These are phyloP conservation scores for Eutrigla gurnardus DNA, from an alignment of 2,797 vertebrate genomes.

Conservation along the genomic window DNA sequence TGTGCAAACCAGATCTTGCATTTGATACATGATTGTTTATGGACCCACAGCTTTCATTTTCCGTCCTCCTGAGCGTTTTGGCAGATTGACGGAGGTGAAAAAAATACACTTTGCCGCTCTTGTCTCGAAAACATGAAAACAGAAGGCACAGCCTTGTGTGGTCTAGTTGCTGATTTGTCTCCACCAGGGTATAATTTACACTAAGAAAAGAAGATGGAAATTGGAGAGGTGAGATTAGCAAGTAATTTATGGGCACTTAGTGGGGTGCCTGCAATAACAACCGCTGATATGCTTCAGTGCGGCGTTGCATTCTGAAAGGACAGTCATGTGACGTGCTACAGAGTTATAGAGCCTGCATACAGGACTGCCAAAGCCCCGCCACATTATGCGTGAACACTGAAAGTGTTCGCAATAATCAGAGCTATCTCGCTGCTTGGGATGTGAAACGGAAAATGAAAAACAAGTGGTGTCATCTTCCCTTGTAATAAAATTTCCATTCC, in stretches of 20 bases:
- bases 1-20: conserved; percentile 75
- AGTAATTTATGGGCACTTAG: conserved; percentile 78
- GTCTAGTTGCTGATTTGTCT: conserved; percentile 73
- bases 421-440: conserved; percentile 78
- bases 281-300: conserved; percentile 62
- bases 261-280: conserved; percentile 69
- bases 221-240: conserved; percentile 75
- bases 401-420: conserved; percentile 72
- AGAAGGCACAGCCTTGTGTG: conserved; percentile 69
- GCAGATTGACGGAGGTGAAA: conserved; percentile 71
- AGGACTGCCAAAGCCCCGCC: conserved; percentile 58
- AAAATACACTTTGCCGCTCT: conserved; percentile 68
- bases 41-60: conserved; percentile 65
- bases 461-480: conserved; percentile 83
- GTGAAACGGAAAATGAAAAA: conserved; percentile 83
- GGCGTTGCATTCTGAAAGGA: conserved; percentile 54
- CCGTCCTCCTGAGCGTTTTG: conserved; percentile 63
- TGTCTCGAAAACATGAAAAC: conserved; percentile 70
- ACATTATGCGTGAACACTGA: conserved; percentile 73
- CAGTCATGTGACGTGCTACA: conserved; percentile 57
- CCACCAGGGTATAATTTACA: conserved; percentile 76
- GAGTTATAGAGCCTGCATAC: conserved; percentile 49
- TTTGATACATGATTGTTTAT: conserved; percentile 80
- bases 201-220: conserved; percentile 67
- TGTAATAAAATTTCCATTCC: conserved; percentile 84